Evolutionary conservation across 2,797 vertebrate species (phyloP), one percentile per base, ranked within the genome.

Genomic region (Jordanella pulchra): DNA sequence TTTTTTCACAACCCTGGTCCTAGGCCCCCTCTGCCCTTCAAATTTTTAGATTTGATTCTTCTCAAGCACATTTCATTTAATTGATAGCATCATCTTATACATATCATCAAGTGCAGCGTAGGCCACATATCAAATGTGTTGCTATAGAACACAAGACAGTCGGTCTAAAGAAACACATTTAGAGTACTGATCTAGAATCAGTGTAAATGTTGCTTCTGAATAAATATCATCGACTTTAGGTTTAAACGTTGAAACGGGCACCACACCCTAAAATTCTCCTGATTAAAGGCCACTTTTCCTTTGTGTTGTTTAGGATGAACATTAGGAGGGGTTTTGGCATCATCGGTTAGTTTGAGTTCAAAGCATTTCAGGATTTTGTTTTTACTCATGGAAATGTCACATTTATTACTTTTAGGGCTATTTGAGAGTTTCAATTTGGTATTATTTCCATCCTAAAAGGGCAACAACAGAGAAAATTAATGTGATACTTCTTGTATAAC

Each of bases 391-490:
- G 32, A 63, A 71, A 72, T 18, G n/a, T 42, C 18, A 51, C 27
- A 7, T 44, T 77, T 35, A 51, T 60, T 17, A 18, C 11, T 2
- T 30, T 67, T 48, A 53, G 30, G 18, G 42, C 45, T 14, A 71
- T 67, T 69, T 51, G 70, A 27, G 2, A 32, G 27, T 44, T 69
- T 28, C 71, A 11, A 15, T n/a, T 25, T 42, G 58, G 21, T 42
- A 1, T 63, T 39, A n/a, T 51, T 61, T 51, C 23, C 47, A 76
- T 25, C 39, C 11, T 21, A 6, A 71, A 32, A 55, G 11, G 42
- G 35, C 55, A 60, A 45, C 12, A 35, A 54, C 45, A 55, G 69
- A 73, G 78, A 75, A 71, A 64, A 72, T 13, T 44, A 60, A 1
- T 18, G 27, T 67, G 55, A 79, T 50, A 64, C 21, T 13, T 58